Evolutionary conservation across 2,888 invertebrate species (phyloP), one percentile per base, ranked within the genome.

Genomic region (Allygus modestus): DNA sequence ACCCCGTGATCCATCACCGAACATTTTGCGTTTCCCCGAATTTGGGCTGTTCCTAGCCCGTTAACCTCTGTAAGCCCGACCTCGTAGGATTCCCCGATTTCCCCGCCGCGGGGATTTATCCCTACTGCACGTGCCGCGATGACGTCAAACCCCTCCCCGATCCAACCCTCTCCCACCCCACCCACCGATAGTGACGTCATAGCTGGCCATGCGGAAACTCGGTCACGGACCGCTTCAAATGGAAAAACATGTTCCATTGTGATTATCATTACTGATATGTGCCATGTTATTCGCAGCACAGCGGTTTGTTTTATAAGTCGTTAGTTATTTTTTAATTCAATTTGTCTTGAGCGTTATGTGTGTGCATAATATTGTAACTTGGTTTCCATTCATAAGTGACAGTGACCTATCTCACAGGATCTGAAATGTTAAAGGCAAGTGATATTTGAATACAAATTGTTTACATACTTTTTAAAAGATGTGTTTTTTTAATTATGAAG

Each of bases 81-180:
- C 28, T 28, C 20, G 26, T 20, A 17, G 46, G 4, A 28, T 65
- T 28, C 17, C 31, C 65, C 0, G 58, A 17, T 31, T 15, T 31
- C 65, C 65, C 65, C 7, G 20, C 12, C 28, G 20, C 28, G 65
- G 65, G 65, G 65, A 28, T 65, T 65, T 65, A 2, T 65, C 65
- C 65, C 69, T 33, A 1, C 71, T 20, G 77, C 77, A 77, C 77
- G 77, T 77, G 77, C 77, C 77, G 43, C 4, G 17, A 77, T 77
- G 77, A 77, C 77, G 77, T 77, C 77, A 77, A 23, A 46, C 28
- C 46, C n/a, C 26, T 20, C 20, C 43, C 73, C 37, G 9, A 1
- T 1, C 33, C 5, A 17, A 20, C 73, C 31, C 7, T 43, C 28
- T 17, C 15, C 9, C 31, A 31, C 28, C 5, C 73, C 7, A 0